phyloP scores from a whole-genome alignment of 2,113 vertebrate genomes.

The Xiphophorus maculatus region DNA sequence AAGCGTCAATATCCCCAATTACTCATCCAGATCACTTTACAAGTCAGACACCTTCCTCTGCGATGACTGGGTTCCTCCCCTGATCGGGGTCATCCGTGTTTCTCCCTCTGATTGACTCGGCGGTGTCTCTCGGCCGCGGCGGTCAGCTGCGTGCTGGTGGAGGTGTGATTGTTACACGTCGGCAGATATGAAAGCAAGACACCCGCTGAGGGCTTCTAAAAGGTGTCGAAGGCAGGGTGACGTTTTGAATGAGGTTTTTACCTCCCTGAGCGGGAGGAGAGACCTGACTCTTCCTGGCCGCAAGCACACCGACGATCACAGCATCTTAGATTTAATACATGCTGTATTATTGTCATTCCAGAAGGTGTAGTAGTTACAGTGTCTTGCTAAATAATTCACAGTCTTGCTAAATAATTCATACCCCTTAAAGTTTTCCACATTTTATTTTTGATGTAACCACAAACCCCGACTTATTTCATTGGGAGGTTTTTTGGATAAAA shows the following conservation, averaged over 20 bases:
- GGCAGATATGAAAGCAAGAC: constrained; percentile 64
- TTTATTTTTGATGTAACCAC: not conserved
- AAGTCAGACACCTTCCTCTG: constrained; percentile 65
- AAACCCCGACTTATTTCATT: too few relatives aligned
- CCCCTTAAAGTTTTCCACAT: not conserved
- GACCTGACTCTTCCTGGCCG: constrained; percentile 27
- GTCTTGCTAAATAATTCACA: not conserved
- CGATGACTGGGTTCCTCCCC: constrained; percentile 65
- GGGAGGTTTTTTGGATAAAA: too few relatives aligned
- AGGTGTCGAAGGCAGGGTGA: constrained; percentile 60
- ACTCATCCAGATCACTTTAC: constrained; percentile 65
- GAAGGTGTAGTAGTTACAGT: not conserved
- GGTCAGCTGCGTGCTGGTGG: constrained; percentile 34
- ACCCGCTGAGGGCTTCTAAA: constrained; percentile 64
- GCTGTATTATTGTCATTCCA: not conserved
- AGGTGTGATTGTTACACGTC: constrained; percentile 68
- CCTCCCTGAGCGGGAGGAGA: constrained; percentile 21
- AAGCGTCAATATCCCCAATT: constrained; percentile 45
- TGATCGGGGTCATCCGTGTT: constrained; percentile 72
- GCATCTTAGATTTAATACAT: constrained; percentile 47
- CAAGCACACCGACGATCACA: constrained; percentile 12
- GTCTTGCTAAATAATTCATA: not conserved
- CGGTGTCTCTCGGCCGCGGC: constrained; percentile 67
- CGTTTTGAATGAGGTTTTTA: constrained; percentile 46
- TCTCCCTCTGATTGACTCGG: constrained; percentile 77